Conservation (phyloP, 2,888 invertebrate genomes). For the Apamea monoglypha region DNA sequence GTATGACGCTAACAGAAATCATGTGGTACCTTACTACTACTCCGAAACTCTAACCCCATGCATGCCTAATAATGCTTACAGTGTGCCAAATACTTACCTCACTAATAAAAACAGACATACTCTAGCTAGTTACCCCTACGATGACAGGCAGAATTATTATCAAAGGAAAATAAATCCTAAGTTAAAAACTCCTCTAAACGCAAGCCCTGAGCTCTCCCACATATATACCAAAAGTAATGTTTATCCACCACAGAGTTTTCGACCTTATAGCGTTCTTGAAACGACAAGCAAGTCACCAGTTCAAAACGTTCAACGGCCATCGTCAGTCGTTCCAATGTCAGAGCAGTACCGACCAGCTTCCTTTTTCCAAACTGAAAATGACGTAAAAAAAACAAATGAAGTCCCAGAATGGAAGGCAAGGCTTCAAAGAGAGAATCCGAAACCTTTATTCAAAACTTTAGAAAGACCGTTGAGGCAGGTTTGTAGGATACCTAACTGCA, state of each 20-base stretch:
- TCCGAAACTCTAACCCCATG: constrained; percentile 85
- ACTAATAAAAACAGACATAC: constrained; percentile 83
- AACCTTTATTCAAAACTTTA: constrained; percentile 76
- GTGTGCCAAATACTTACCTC: constrained; percentile 74
- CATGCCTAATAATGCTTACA: constrained; percentile 86
- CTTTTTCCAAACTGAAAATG: constrained; percentile 80
- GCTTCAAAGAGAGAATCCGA: constrained; percentile 83
- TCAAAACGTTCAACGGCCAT: constrained; percentile 80
- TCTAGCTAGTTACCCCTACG: constrained; percentile 80
- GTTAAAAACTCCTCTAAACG: constrained; percentile 73
- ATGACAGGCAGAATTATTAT: constrained; percentile 80
- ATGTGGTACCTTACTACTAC: constrained; percentile 88
- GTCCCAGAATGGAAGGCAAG: constrained; percentile 85
- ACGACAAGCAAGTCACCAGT: constrained; percentile 79
- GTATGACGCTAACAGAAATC: constrained; percentile 91
- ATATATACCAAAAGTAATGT: constrained; percentile 77
- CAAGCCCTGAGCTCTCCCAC: constrained; percentile 78
- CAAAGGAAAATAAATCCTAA: constrained; percentile 79
- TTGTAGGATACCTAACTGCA: constrained; percentile 87
- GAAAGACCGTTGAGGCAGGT: constrained; percentile 82
- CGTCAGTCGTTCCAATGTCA: constrained; percentile 85
- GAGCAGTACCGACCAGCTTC: constrained; percentile 87
- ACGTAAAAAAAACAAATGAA: constrained; percentile 77
- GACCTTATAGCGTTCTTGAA: constrained; percentile 88
- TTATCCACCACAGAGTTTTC: constrained; percentile 78